Conservation (phyloP, 2,888 invertebrate genomes). For the Agrochola circellaris region DNA sequence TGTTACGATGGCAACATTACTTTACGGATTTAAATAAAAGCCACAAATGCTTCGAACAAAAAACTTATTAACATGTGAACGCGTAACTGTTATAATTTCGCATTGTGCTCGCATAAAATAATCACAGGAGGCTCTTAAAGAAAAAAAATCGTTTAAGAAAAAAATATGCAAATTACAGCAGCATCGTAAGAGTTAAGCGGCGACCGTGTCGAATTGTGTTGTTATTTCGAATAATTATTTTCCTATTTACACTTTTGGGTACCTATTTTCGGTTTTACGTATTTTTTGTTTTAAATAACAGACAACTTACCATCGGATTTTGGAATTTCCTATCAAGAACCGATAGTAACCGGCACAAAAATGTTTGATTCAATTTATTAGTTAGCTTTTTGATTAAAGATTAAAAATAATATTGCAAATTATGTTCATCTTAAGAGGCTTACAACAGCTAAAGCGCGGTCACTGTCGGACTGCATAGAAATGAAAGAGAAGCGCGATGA, state of each 20-base stretch:
- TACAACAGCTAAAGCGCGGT: too few relatives aligned
- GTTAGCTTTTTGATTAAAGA: background rate
- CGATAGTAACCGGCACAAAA: background rate
- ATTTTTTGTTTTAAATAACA: background rate
- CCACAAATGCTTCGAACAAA: conserved; percentile 73
- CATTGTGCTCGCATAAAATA: conserved; percentile 80
- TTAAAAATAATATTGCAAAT: background rate
- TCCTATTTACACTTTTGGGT: conserved; percentile 59
- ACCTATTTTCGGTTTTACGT: conserved; percentile 3
- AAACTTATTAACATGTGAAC: conserved; percentile 87
- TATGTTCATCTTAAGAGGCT: background rate
- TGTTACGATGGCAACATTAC: conserved; percentile 67
- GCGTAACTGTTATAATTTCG: conserved; percentile 81
- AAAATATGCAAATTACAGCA: conserved; percentile 72
- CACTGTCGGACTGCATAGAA: too few relatives aligned
- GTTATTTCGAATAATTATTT: conserved; percentile 69
- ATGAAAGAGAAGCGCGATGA: too few relatives aligned
- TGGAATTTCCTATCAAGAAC: background rate
- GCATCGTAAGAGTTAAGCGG: conserved; percentile 73
- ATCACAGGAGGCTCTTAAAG: conserved; percentile 76
- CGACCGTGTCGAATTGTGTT: conserved; percentile 71
- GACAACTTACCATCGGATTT: background rate
- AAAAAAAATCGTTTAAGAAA: conserved; percentile 78
- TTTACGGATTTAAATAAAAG: conserved; percentile 72
- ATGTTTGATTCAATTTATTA: background rate